Evolutionary conservation across 1,140 invertebrate genomes (phyloP), one percentile per base, ranked within the genome.

Genomic region (Micrasema longulum): DNA sequence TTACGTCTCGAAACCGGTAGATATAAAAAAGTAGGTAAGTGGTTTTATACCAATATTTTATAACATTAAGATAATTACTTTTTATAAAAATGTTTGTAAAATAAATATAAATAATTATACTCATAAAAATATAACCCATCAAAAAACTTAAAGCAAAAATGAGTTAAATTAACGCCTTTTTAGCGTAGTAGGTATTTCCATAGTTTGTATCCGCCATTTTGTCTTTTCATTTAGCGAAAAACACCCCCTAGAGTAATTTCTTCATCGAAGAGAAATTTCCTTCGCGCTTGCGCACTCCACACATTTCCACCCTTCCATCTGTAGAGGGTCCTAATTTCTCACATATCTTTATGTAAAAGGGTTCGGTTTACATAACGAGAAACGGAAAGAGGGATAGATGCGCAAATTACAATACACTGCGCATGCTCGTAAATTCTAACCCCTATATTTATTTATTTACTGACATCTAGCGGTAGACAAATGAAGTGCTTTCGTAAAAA

Each of bases 281-380:
- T 22, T 18, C 5, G 68, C 68, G 69, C 69, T 45, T 62, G 73
- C 68, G 68, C 55, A 20, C 5, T 43, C 45, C 50, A 16, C 47
- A 41, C 10, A 26, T 41, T 38, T 66, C 63, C 47, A 31, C 45
- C 43, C 63, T 18, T 38, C 7, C 45, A 20, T 26, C 62, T 48
- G 5, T 1, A 66, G 63, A 66, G 63, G 63, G 63, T 68, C 31
- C 71, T 73, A 73, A 73, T 73, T 73, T 73, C 71, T 52, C 70
- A 72, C 71, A 73, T 68, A 62, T 71, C 73, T 68, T 66, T 75
- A 75, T 75, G 73, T 75, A 75, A 72, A 75, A 75, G 69, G 73
- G 73, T 71, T 75, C 69, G 63, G 57, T 53, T 53, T 63, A 50
- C 71, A 68, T 67, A 66, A 69, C 50, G 45, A 65, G 66, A 31